Evolutionary conservation across 1,140 invertebrate species (phyloP).

Genomic region (Zaprionus capensis): DNA sequence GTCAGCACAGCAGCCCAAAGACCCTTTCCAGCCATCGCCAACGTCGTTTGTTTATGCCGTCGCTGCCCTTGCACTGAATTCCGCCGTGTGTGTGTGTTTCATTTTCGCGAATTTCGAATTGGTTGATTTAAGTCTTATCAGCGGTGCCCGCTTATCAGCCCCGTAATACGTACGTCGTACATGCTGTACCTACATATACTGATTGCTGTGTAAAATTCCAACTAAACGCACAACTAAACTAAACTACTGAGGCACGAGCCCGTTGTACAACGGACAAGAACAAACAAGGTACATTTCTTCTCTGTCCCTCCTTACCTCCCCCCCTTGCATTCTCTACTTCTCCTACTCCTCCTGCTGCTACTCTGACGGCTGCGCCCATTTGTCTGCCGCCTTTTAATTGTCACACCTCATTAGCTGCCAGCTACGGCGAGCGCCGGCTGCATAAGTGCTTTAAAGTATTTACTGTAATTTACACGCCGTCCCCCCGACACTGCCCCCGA

Average conservation of each 20-base stretch:
- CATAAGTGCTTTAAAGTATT: conserved; percentile 66
- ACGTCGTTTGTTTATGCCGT: conserved; percentile 55
- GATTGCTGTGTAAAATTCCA: conserved; percentile 33
- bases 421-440: conserved; percentile 22
- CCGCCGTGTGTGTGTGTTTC: conserved; percentile 4
- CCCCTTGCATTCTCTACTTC: not conserved
- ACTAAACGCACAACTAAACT: conserved; percentile 20
- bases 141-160: conserved; percentile 40
- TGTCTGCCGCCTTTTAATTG: conserved; percentile 54
- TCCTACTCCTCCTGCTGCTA: not conserved
- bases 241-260: conserved; percentile 10
- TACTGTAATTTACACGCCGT: conserved; percentile 66
- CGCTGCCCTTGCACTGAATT: conserved; percentile 14
- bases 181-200: conserved; percentile 12
- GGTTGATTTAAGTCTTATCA: conserved; percentile 31
- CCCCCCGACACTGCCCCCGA: not conserved
- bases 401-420: conserved; percentile 67
- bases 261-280: conserved; percentile 7
- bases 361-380: conserved; percentile 37
- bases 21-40: conserved; percentile 31
- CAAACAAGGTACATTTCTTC: conserved; percentile 33
- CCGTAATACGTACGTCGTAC: not conserved
- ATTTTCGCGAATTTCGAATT: conserved; percentile 36
- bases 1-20: conserved; percentile 45
- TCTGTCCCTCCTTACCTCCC: not conserved